A percentile compares a stretch with the other conserved stretches of the same genome.
Conservation (phyloP, 2,113 vertebrate species). For the Phylloscopus trochiloides region DNA sequence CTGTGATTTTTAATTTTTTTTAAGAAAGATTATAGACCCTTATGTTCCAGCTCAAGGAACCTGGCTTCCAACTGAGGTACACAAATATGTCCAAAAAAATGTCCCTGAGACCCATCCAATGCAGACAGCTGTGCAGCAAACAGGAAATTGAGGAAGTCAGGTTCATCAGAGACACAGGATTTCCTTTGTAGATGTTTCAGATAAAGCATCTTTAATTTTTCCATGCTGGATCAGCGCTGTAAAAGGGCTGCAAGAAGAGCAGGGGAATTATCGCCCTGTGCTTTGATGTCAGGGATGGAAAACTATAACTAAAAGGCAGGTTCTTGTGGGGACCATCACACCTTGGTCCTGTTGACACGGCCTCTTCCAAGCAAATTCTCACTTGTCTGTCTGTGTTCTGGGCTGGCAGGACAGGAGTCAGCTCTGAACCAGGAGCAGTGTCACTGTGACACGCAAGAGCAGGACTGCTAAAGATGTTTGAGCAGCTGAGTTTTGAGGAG, state of each 20-base stretch:
- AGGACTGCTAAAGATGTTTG: neutral
- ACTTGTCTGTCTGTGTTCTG: rapidly evolving
- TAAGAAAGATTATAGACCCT: constrained; percentile 69
- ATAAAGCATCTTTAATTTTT: constrained; percentile 67
- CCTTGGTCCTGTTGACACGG: neutral
- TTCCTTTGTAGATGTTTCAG: constrained; percentile 70
- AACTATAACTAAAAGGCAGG: neutral
- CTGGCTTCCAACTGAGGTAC: constrained; percentile 76
- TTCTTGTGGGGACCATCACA: neutral
- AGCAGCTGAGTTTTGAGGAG: neutral
- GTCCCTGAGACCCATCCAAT: constrained; percentile 64
- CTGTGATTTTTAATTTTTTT: constrained; percentile 59
- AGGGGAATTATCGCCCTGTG: neutral
- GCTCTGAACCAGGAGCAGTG: neutral
- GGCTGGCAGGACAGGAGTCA: neutral
- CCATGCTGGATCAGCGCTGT: neutral
- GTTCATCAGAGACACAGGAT: constrained; percentile 74
- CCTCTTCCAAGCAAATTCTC: neutral
- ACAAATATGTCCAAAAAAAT: constrained; percentile 68
- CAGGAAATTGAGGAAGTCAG: constrained; percentile 83
- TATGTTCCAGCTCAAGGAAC: constrained; percentile 77
- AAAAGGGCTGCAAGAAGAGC: neutral
- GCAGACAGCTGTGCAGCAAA: constrained; percentile 73
- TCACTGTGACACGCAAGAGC: neutral
- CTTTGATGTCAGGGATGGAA: neutral